A percentile compares a stretch with the other conserved stretches of the same genome.
phyloP scores from a whole-genome alignment of 1,140 invertebrate genomes.

The Tetragonula clypearis region DNA sequence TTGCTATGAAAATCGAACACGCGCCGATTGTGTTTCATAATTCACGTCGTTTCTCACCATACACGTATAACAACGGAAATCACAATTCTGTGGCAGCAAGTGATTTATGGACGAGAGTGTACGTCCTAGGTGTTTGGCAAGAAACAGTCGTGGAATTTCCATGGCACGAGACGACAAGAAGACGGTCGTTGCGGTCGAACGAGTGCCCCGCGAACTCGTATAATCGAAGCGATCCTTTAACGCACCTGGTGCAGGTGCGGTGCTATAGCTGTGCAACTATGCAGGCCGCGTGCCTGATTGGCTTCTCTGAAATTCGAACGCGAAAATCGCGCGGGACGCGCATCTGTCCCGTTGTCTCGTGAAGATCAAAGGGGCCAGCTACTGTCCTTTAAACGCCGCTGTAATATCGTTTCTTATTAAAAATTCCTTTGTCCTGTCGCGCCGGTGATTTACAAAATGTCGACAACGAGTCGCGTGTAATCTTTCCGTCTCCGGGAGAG shows the following conservation, averaged over 20 bases:
- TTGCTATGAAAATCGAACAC: no score
- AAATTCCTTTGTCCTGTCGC: background rate
- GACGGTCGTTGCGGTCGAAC: background rate
- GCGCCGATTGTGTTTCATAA: no score
- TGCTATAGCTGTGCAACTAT: slow-evolving; percentile 3
- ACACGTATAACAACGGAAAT: no score
- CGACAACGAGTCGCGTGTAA: background rate
- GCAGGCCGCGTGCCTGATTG: slow-evolving; percentile 16
- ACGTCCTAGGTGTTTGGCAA: background rate
- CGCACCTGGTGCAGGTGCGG: slow-evolving; percentile 54
- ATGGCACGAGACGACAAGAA: slow-evolving; percentile 25
- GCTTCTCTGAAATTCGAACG: slow-evolving; percentile 49
- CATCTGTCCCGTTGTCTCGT: slow-evolving; percentile 17
- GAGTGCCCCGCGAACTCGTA: slow-evolving; percentile 7
- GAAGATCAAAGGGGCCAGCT: background rate
- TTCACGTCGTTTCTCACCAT: no score
- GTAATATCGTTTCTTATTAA: background rate
- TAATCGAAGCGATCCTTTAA: slow-evolving; percentile 17
- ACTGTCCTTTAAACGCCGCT: background rate
- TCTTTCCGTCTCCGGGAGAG: no score
- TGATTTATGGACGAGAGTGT: background rate
- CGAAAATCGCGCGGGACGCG: slow-evolving; percentile 27
- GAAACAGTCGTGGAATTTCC: slow-evolving; percentile 17
- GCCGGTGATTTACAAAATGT: background rate
- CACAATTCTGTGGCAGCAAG: no score